Conservation (phyloP, 2,888 invertebrate genomes). For the Heliconius erato region DNA sequence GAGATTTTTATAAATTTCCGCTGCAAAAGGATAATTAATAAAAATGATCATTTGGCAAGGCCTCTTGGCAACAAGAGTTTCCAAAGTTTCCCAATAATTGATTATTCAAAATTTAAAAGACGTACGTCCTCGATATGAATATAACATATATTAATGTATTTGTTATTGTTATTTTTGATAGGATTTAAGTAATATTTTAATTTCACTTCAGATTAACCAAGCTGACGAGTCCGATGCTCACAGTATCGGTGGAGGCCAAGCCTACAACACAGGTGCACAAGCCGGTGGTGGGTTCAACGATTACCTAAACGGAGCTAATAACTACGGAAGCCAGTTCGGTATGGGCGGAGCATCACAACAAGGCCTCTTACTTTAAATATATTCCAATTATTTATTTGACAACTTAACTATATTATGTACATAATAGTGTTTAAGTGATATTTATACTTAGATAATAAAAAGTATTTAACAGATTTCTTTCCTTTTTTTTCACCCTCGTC, state of each 20-base stretch:
- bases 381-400: background rate
- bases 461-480: background rate
- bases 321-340: conserved; percentile 17
- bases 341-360: conserved; percentile 13
- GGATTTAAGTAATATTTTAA: background rate
- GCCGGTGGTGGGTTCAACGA: conserved; percentile 10
- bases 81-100: too few species aligned
- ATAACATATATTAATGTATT: too few species aligned
- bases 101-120: too few species aligned
- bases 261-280: background rate
- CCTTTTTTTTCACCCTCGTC: background rate
- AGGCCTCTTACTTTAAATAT: background rate
- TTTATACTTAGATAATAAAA: background rate
- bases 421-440: background rate
- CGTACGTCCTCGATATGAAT: too few species aligned
- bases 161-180: background rate
- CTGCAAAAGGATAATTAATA: too few species aligned
- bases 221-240: conserved; percentile 31
- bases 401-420: background rate
- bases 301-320: background rate
- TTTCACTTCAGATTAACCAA: conserved; percentile 32
- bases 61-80: too few species aligned
- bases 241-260: background rate
- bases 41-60: too few species aligned
- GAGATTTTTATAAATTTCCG: too few species aligned